A percentile compares a stretch with the other conserved stretches of the same genome.
Conservation (phyloP, 2,797 vertebrate species). For the Taenioides sp. region DNA sequence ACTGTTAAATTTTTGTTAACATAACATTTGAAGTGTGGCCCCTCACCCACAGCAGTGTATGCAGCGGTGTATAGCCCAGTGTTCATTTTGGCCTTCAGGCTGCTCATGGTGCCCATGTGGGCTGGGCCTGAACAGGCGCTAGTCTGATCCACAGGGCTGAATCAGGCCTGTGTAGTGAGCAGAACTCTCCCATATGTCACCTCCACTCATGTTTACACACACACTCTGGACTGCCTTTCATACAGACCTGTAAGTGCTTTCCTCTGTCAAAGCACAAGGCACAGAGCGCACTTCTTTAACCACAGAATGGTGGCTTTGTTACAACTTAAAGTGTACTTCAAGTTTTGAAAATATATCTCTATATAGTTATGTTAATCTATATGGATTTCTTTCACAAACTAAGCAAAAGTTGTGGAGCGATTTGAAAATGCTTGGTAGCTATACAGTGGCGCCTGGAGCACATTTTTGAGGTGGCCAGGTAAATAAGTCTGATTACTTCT, state of each 20-base stretch:
- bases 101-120: conserved; percentile 17
- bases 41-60: neutral
- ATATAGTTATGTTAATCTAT: neutral
- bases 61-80: conserved; percentile 2
- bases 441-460: too few species aligned
- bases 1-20: neutral
- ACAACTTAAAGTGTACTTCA: neutral
- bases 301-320: conserved; percentile 6
- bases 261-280: conserved; percentile 44
- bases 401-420: neutral
- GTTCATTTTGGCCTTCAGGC: conserved; percentile 2
- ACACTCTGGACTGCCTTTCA: conserved; percentile 27
- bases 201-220: conserved; percentile 47
- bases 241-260: conserved; percentile 17
- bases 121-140: conserved; percentile 51
- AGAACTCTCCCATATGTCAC: conserved; percentile 44
- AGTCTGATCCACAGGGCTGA: conserved; percentile 64
- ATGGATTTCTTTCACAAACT: neutral
- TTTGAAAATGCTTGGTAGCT: neutral
- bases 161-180: conserved; percentile 62
- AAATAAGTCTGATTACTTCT: too few species aligned
- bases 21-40: neutral
- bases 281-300: conserved; percentile 15
- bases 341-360: neutral
- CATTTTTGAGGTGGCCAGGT: too few species aligned